Conservation (phyloP, 2,888 invertebrate genomes). For the Cataglyphis cursor region DNA sequence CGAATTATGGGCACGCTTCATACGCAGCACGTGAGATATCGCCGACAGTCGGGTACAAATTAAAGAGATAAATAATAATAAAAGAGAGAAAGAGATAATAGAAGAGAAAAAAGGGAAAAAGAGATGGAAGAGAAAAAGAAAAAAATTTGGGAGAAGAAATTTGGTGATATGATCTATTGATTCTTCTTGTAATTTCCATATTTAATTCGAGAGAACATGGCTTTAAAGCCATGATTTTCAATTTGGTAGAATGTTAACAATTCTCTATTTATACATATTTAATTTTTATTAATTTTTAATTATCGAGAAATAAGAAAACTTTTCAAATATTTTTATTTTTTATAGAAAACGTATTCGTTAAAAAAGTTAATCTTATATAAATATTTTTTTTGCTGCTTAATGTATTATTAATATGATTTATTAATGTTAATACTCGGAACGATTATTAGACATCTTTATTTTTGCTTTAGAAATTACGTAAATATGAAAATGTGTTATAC, state of each 20-base stretch:
- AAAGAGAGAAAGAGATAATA: not conserved
- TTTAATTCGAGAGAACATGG: conserved; percentile 6
- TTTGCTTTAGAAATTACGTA: conserved; percentile 1
- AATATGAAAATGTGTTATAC: conserved; percentile 5
- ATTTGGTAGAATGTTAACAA: too few species aligned
- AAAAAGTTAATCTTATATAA: not conserved
- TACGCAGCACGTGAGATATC: conserved; percentile 49
- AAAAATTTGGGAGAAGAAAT: not conserved
- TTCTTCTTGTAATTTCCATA: conserved; percentile 4
- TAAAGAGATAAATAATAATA: conserved; percentile 53
- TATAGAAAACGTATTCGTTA: not conserved
- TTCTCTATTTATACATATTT: not conserved
- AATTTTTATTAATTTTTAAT: not conserved
- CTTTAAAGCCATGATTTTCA: not conserved
- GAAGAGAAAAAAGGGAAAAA: not conserved
- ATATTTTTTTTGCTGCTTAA: not conserved
- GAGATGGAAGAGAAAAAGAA: not conserved
- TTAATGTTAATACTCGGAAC: not conserved
- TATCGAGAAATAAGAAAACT: not conserved
- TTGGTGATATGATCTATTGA: conserved; percentile 7
- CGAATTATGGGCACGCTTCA: conserved; percentile 45
- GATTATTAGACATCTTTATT: not conserved
- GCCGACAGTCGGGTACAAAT: conserved; percentile 42
- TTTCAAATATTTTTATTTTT: not conserved
- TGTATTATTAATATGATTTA: conserved; percentile 1